Percentiles rank a stretch among this genome's conserved stretches.
Evolutionary conservation across 1,140 invertebrate species (phyloP).

Genomic region (Sminthurinus signatus): DNA sequence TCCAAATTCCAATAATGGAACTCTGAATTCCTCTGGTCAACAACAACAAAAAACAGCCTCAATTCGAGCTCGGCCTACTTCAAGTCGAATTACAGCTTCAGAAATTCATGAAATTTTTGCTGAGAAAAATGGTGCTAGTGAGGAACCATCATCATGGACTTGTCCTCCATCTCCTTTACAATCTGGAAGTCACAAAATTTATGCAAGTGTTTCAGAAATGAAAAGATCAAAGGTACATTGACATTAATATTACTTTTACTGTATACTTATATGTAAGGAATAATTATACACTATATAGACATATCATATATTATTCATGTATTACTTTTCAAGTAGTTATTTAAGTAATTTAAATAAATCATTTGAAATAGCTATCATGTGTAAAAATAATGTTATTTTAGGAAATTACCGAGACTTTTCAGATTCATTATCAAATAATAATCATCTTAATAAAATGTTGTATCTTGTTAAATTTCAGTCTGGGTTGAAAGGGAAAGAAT

Average conservation of each 20-base stretch:
- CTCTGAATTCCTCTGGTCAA: constrained; percentile 48
- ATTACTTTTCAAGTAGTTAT: no score
- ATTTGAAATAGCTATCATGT: no score
- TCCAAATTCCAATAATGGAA: constrained; percentile 10
- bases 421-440: no score
- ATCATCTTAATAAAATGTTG: no score
- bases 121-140: constrained; percentile 40
- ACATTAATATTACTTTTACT: no score
- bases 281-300: no score
- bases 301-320: no score
- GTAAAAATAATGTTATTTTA: no score
- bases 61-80: constrained; percentile 71
- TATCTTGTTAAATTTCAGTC: constrained; percentile 18
- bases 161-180: constrained; percentile 49
- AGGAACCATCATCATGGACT: constrained; percentile 44
- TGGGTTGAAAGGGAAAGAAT: constrained; percentile 35
- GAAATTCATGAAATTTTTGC: constrained; percentile 87
- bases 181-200: constrained; percentile 62
- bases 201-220: constrained; percentile 92
- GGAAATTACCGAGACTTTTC: no score
- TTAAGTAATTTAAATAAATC: no score
- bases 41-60: constrained; percentile 74
- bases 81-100: constrained; percentile 76
- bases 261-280: no score
- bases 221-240: constrained; percentile 75